Evolutionary conservation across 2,888 invertebrate species (phyloP).

Genomic region (Cryptus viduatorius): DNA sequence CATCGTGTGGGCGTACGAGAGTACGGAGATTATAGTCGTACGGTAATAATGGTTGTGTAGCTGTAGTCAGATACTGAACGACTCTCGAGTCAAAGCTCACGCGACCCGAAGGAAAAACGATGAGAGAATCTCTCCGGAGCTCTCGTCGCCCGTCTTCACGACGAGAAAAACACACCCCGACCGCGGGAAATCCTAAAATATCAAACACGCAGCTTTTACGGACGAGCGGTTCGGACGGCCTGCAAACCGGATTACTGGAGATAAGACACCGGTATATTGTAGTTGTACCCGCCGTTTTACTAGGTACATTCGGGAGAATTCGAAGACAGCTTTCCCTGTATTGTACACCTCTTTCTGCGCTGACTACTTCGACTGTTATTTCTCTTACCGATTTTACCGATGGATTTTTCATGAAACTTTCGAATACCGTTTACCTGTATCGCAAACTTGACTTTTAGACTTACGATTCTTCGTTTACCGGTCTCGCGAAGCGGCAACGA

Average conservation of each 20-base stretch:
- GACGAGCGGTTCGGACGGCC: constrained; percentile 54
- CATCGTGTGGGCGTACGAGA: constrained; percentile 65
- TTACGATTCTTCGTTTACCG: constrained; percentile 46
- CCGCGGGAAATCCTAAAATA: constrained; percentile 73
- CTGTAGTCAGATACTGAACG: constrained; percentile 2
- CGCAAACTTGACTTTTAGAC: constrained; percentile 70
- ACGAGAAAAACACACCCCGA: constrained; percentile 25
- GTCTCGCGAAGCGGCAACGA: background rate
- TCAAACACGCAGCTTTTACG: constrained; percentile 72
- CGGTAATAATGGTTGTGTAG: background rate
- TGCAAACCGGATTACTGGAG: constrained; percentile 66
- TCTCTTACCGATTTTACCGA: constrained; percentile 51
- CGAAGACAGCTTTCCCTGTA: constrained; percentile 28
- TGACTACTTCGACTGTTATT: constrained; percentile 53
- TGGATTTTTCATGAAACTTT: constrained; percentile 48
- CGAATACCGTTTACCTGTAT: constrained; percentile 61
- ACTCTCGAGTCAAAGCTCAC: background rate
- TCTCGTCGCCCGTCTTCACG: background rate
- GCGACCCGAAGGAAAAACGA: constrained; percentile 7
- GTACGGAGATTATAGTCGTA: constrained; percentile 28
- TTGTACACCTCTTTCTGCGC: constrained; percentile 26
- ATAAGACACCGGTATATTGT: constrained; percentile 58
- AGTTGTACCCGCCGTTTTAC: constrained; percentile 14
- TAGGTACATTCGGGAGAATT: constrained; percentile 6
- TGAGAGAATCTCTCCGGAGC: background rate